These are phyloP conservation scores for Heliconius hewitsoni DNA, from an alignment of 1,140 invertebrate species.

Conservation along the genomic window DNA sequence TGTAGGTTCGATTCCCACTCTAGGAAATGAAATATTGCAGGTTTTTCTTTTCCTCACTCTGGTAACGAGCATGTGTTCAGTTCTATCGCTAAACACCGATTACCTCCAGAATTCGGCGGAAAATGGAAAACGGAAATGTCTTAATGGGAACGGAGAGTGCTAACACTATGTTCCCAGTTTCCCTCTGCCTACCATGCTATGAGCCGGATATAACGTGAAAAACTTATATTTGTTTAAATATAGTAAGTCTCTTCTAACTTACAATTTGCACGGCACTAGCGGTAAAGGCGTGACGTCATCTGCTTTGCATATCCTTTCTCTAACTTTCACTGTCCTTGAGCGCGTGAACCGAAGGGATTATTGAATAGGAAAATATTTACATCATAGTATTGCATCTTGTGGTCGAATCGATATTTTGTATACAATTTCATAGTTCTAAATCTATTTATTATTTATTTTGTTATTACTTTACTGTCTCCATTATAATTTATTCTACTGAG, in stretches of 20 bases:
- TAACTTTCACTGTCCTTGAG: conserved; percentile 72
- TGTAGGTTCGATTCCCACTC: no score
- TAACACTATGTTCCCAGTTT: no score
- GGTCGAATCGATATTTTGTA: background rate
- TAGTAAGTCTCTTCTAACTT: conserved; percentile 13
- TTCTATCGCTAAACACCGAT: no score
- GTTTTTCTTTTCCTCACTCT: no score
- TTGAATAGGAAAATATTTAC: conserved; percentile 32
- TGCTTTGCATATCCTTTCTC: conserved; percentile 59
- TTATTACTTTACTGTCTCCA: background rate
- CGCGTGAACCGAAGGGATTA: conserved; percentile 40
- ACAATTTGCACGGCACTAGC: conserved; percentile 29
- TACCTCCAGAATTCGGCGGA: no score
- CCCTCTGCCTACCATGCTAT: no score
- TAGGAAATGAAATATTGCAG: no score
- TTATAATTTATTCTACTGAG: background rate
- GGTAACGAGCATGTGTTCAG: no score
- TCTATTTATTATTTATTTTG: background rate
- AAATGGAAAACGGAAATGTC: no score
- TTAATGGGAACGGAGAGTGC: no score
- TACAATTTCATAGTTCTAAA: background rate
- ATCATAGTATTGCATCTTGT: conserved; percentile 7
- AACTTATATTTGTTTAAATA: background rate
- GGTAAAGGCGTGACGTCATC: conserved; percentile 42
- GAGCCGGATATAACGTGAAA: no score